Evolutionary conservation across 2,797 vertebrate genomes (phyloP).

Genomic region (Myotis daubentonii): DNA sequence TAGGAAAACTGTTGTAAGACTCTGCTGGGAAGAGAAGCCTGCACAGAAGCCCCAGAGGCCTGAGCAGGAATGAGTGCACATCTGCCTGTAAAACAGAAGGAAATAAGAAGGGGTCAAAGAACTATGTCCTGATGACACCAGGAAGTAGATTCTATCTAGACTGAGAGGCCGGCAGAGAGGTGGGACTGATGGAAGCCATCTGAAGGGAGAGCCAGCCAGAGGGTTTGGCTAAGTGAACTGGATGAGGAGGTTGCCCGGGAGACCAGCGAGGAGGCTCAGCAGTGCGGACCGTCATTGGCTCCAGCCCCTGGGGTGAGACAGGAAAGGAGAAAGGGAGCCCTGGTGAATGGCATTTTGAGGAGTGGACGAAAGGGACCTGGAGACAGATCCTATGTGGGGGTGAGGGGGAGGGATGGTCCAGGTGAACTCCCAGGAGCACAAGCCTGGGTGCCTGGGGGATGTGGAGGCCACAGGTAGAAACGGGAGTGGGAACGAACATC

Average conservation of each 20-base stretch:
- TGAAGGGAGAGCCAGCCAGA: background rate
- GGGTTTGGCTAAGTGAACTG: background rate
- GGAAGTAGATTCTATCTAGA: background rate
- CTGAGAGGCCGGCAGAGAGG: background rate
- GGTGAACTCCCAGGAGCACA: rapidly evolving
- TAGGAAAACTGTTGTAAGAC: background rate
- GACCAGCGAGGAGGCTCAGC: background rate
- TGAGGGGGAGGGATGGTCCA: background rate
- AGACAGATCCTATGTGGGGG: rapidly evolving
- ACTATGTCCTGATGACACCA: background rate
- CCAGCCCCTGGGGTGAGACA: background rate
- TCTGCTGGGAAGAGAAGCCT: background rate
- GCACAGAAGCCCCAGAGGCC: background rate
- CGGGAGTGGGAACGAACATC: background rate
- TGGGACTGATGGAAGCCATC: background rate
- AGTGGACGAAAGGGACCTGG: background rate
- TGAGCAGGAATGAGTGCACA: background rate
- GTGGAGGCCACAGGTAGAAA: background rate
- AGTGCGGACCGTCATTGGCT: background rate
- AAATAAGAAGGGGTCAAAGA: background rate
- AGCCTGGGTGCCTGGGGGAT: background rate
- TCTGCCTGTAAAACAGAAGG: background rate
- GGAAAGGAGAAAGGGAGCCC: background rate
- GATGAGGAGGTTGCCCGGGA: background rate
- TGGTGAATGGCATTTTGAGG: background rate